Conservation (phyloP, 1,140 invertebrate species). For the Cecropterus lyciades region DNA sequence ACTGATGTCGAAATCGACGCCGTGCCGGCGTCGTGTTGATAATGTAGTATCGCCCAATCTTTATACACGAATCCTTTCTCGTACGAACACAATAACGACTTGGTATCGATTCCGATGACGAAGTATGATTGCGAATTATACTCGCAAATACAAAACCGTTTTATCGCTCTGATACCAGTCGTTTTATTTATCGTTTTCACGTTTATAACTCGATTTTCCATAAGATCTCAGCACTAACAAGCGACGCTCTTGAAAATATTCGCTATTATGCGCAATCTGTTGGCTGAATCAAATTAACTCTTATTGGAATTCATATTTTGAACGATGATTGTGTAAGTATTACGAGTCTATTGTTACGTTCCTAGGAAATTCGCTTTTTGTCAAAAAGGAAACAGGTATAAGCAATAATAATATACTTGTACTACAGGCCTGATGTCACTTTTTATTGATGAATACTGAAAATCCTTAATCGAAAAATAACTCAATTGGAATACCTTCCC, state of each 20-base stretch:
- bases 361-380: no score
- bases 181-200: conserved; percentile 44
- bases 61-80: conserved; percentile 31
- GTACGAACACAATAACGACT: conserved; percentile 59
- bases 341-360: no score
- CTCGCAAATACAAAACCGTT: conserved; percentile 52
- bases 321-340: conserved; percentile 63
- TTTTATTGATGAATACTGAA: no score
- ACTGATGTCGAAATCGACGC: no score
- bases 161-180: conserved; percentile 54
- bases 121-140: conserved; percentile 66
- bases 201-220: conserved; percentile 52
- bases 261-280: conserved; percentile 52
- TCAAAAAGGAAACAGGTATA: no score
- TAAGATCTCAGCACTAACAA: conserved; percentile 55
- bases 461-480: no score
- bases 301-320: conserved; percentile 59
- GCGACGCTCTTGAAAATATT: conserved; percentile 53
- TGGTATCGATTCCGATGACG: conserved; percentile 48
- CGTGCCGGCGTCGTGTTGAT: no score
- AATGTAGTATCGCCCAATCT: neutral
- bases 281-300: conserved; percentile 53
- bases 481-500: no score
- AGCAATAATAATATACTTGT: no score
- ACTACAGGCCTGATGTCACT: no score